Evolutionary conservation across 1,140 invertebrate genomes (phyloP).

Genomic region (Rhynchophorus ferrugineus): DNA sequence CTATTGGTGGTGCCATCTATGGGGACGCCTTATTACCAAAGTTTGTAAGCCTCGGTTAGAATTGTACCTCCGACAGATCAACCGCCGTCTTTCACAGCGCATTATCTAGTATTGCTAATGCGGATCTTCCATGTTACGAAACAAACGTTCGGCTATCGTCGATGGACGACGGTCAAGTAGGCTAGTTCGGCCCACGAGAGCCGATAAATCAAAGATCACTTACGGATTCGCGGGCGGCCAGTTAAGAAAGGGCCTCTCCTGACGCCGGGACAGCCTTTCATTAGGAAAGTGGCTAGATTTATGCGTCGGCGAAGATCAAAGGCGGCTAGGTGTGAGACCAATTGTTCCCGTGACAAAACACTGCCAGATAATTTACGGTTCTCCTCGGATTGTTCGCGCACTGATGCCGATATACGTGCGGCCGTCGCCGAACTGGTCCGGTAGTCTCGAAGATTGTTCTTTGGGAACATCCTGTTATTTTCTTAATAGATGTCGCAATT

Average conservation of each 20-base stretch:
- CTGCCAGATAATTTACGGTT: conserved; percentile 42
- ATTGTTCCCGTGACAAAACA: conserved; percentile 45
- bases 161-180: background rate
- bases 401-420: conserved; percentile 15
- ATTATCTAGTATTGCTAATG: too few species aligned
- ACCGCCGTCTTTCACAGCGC: too few species aligned
- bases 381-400: conserved; percentile 28
- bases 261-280: conserved; percentile 33
- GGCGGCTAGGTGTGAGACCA: conserved; percentile 42
- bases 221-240: conserved; percentile 23
- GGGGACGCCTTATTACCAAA: too few species aligned
- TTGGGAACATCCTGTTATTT: too few species aligned
- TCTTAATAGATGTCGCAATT: too few species aligned
- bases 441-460: background rate
- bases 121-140: too few species aligned
- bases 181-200: conserved; percentile 9
- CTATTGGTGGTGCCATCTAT: too few species aligned
- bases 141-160: too few species aligned
- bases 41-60: too few species aligned
- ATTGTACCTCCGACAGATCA: too few species aligned
- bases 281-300: conserved; percentile 44
- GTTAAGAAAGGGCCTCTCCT: conserved; percentile 14
- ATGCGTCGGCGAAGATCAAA: conserved; percentile 41
- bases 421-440: conserved; percentile 9
- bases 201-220: conserved; percentile 30